Percentiles rank a stretch among this genome's conserved stretches.
Conservation (phyloP, 1,140 invertebrate species). For the Nasonia longicornis region DNA sequence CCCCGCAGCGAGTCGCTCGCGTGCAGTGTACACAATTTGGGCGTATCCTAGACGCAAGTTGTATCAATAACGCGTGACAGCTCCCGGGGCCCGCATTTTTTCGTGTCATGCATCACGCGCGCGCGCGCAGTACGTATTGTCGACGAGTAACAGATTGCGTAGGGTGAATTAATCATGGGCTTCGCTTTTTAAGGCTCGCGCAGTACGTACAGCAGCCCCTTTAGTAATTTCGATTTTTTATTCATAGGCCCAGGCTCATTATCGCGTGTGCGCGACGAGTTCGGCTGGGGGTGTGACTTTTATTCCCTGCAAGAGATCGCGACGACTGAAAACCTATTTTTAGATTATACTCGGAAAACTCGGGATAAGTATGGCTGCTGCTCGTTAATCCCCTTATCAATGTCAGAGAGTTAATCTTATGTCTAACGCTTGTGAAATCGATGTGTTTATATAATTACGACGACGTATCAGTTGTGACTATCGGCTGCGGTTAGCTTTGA, state of each 20-base stretch:
- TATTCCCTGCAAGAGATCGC: neutral
- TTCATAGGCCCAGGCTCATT: neutral
- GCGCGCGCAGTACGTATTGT: neutral
- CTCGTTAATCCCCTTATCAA: neutral
- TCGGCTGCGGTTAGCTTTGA: no score
- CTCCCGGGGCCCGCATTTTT: neutral
- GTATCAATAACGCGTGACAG: slow-evolving; percentile 45
- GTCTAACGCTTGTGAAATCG: no score
- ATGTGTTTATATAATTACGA: neutral
- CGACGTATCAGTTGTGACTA: no score
- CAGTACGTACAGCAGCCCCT: no score
- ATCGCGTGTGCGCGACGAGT: neutral
- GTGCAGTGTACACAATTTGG: slow-evolving; percentile 36
- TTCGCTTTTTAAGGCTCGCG: slow-evolving; percentile 14
- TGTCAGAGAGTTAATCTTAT: no score
- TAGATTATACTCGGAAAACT: neutral
- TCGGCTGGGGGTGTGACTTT: neutral
- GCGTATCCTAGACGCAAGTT: slow-evolving; percentile 47
- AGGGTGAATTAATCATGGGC: slow-evolving; percentile 37
- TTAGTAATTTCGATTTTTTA: slow-evolving; percentile 13
- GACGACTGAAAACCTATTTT: neutral
- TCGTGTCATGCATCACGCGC: slow-evolving; percentile 16
- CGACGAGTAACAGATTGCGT: slow-evolving; percentile 22
- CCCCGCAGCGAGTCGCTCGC: neutral
- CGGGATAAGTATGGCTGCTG: neutral